Evolutionary conservation across 2,797 vertebrate genomes (phyloP), one percentile per base, ranked within the genome.

Genomic region (Chelidonichthys spinosus): DNA sequence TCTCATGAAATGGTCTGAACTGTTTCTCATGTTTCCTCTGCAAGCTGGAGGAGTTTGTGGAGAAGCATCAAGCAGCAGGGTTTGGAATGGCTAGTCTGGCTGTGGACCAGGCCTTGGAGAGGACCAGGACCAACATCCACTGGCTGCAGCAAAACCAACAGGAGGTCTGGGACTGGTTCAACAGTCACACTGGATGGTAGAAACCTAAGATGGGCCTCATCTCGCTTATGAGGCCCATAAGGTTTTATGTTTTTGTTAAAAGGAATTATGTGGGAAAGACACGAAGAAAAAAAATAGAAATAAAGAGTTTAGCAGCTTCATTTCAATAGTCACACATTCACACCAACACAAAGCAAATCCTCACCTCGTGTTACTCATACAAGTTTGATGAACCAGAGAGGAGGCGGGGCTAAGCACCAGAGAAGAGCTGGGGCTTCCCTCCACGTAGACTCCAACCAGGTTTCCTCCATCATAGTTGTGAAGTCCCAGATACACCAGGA

Each of bases 71-170:
- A 1, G 87, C 88, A 0, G 39, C 79, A 0, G 97, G 96, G 2
- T 97, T 99, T 0, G 97, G 97, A 37, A 94, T 97, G 0, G 97
- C 93, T 18, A 90, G 94, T 0, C 90, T 95, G 60, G 95, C 97
- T 0, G 90, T 98, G 87, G 91, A 97, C 78, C 97, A 98, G 89
- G 95, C 96, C 0, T 76, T 97, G 81, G 97, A 98, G 92, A 94
- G 68, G 63, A 98, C 96, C 0, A 87, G 68, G 0, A 82, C 94
- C 7, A 99, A 98, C 89, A 97, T 97, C 81, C 92, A 91, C 7
- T 99, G 97, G 97, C 92, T 96, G 76, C 66, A 89, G 1, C 83
- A 92, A 63, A 97, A 98, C 93, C 72, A 85, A 82, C 54, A 14
- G 0, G 2, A 7, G 0, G 89, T 97, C 54, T 44, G 86, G 33